These are phyloP conservation scores for Laothoe populi DNA, from an alignment of 2,888 invertebrate genomes.

Conservation along the genomic window DNA sequence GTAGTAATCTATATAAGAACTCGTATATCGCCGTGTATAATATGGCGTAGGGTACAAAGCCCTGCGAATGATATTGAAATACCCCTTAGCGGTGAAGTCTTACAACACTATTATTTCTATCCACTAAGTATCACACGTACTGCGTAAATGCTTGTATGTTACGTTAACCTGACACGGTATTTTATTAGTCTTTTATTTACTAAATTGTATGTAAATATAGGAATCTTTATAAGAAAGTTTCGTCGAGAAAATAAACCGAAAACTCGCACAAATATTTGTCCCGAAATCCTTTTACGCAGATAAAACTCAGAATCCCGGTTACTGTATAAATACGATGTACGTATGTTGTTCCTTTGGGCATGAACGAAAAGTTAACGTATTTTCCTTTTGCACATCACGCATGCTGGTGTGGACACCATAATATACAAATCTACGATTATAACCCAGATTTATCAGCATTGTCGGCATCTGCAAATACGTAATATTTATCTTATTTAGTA, in stretches of 20 bases:
- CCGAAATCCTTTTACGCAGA: slow-evolving; percentile 43
- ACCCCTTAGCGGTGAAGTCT: slow-evolving; percentile 44
- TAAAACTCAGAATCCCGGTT: slow-evolving; percentile 51
- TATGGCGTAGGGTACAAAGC: slow-evolving; percentile 33
- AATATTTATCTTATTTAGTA: too few species aligned
- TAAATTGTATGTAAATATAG: slow-evolving; percentile 35
- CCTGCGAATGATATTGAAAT: slow-evolving; percentile 52
- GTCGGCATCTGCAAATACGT: too few species aligned
- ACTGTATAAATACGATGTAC: slow-evolving; percentile 35
- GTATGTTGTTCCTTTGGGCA: slow-evolving; percentile 38
- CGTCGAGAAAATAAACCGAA: slow-evolving; percentile 43
- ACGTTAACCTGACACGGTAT: background rate
- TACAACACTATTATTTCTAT: slow-evolving; percentile 49
- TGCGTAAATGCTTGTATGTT: background rate
- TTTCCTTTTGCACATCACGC: slow-evolving; percentile 34
- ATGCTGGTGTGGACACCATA: background rate
- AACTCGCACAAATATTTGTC: slow-evolving; percentile 47
- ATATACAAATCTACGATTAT: background rate
- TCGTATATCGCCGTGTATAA: slow-evolving; percentile 41
- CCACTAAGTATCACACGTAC: slow-evolving; percentile 38
- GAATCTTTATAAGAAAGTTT: slow-evolving; percentile 39
- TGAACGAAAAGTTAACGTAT: slow-evolving; percentile 48
- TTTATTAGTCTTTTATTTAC: slow-evolving; percentile 6
- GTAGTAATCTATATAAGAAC: slow-evolving; percentile 42
- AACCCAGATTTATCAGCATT: too few species aligned